These are phyloP conservation scores for Dromococcyx pavoninus DNA, from an alignment of 2,797 vertebrate species.

Conservation along the genomic window DNA sequence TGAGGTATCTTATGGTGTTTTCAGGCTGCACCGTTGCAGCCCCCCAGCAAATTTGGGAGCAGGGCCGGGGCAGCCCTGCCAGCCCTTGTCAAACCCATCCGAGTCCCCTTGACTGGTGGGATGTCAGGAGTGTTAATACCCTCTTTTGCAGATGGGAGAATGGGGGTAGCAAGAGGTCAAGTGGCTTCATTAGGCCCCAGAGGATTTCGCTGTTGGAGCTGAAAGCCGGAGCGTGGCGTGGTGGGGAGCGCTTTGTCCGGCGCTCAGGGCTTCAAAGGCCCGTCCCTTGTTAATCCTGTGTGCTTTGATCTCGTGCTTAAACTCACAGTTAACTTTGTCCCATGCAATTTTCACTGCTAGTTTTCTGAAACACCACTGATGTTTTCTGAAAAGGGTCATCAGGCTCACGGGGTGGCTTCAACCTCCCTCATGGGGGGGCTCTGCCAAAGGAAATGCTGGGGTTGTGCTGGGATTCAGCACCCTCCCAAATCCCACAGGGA, in stretches of 20 bases:
- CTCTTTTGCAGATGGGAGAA: background rate
- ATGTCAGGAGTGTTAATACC: background rate
- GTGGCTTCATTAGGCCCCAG: background rate
- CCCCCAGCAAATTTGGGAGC: background rate
- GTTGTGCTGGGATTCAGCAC: rapidly evolving
- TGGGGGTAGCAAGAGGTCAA: conserved; percentile 33
- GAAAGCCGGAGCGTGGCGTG: background rate
- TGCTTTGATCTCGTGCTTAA: rapidly evolving
- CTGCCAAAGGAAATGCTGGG: rapidly evolving
- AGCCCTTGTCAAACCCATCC: background rate
- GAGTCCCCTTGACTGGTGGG: background rate
- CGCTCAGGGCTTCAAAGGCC: background rate
- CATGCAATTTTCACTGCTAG: rapidly evolving
- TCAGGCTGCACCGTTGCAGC: rapidly evolving
- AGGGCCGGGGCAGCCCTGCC: background rate
- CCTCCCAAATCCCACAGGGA: background rate
- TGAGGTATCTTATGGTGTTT: rapidly evolving
- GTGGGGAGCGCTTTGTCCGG: background rate
- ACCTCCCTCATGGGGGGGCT: rapidly evolving
- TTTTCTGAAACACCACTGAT: rapidly evolving
- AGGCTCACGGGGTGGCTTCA: rapidly evolving
- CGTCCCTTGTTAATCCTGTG: rapidly evolving
- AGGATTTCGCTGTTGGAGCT: background rate
- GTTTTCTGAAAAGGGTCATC: background rate
- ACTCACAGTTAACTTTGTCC: background rate